These are phyloP conservation scores for Bothrops jararaca DNA, from an alignment of 2,113 vertebrate species.

Conservation along the genomic window DNA sequence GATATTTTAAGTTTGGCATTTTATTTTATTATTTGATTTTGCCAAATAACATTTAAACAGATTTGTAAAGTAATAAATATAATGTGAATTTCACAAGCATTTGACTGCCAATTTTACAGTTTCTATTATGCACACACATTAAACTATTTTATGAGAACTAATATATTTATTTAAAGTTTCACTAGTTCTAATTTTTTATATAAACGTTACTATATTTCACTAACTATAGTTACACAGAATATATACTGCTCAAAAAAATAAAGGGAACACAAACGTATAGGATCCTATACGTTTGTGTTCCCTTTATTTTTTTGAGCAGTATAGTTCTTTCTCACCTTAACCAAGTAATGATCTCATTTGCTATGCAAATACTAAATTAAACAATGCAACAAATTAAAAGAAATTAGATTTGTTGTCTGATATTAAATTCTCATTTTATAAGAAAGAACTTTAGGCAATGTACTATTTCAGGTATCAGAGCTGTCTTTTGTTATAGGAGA, in stretches of 20 bases:
- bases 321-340: not conserved
- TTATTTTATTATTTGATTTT: not conserved
- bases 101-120: slow-evolving; percentile 4
- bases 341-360: not conserved
- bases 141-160: slow-evolving; percentile 26
- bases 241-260: not conserved
- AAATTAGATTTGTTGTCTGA: not conserved
- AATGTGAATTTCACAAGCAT: slow-evolving; percentile 8
- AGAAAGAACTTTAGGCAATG: not conserved
- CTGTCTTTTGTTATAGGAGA: not conserved
- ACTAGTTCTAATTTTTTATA: not conserved
- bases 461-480: not conserved
- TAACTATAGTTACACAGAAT: not conserved
- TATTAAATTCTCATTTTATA: not conserved
- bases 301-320: too few species aligned
- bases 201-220: not conserved
- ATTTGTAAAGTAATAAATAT: slow-evolving; percentile 28
- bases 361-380: slow-evolving; percentile 4
- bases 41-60: not conserved
- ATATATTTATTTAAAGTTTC: slow-evolving; percentile 7
- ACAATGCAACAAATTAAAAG: slow-evolving; percentile 11
- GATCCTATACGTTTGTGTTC: too few species aligned
- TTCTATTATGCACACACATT: slow-evolving; percentile 15
- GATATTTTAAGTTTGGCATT: slow-evolving; percentile 22
- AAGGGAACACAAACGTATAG: too few species aligned